A percentile compares a stretch with the other conserved stretches of the same genome.
Conservation (phyloP, 2,888 invertebrate genomes). For the Standfussiana lucernea region DNA sequence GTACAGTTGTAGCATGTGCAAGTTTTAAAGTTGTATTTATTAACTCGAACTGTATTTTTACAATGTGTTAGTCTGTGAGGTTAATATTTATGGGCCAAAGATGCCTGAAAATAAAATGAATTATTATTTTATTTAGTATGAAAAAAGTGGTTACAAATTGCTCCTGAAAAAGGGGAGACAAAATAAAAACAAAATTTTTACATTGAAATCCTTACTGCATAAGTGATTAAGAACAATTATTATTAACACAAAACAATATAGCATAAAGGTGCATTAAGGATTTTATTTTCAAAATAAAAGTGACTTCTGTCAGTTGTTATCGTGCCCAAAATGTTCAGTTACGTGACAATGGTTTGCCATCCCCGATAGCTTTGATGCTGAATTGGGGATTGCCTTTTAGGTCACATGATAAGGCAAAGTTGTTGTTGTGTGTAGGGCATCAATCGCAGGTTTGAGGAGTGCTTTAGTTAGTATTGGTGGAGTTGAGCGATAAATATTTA, state of each 20-base stretch:
- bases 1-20: no score
- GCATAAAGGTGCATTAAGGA: background rate
- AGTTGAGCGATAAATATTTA: background rate
- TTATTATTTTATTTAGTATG: background rate
- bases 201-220: background rate
- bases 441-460: background rate
- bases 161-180: no score
- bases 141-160: background rate
- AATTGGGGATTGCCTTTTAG: conserved; percentile 30
- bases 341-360: background rate
- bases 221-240: background rate
- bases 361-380: conserved; percentile 1
- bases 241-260: no score
- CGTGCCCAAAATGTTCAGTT: no score
- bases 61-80: background rate
- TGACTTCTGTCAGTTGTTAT: accelerated
- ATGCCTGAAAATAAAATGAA: background rate
- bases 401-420: conserved; percentile 33
- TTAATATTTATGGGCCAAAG: background rate
- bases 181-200: background rate
- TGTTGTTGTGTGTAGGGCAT: conserved; percentile 11
- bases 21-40: background rate
- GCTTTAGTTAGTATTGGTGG: background rate
- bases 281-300: background rate
- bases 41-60: background rate